Conservation (phyloP, 2,113 vertebrate genomes). For the Callopanchax toddi region DNA sequence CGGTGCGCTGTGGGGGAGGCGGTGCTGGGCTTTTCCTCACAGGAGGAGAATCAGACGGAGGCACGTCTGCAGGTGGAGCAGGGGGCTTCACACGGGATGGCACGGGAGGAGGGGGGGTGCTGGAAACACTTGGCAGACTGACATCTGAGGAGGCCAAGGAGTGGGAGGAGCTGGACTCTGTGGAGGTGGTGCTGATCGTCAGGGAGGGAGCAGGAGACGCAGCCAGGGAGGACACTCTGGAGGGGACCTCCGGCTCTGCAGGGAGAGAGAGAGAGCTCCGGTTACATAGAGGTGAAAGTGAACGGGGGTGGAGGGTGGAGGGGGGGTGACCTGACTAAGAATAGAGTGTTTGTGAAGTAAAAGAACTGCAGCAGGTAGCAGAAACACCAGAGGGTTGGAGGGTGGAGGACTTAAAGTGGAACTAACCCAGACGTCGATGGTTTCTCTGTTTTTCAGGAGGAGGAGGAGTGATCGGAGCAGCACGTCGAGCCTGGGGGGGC, state of each 20-base stretch:
- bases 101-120: slow-evolving; percentile 92
- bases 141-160: slow-evolving; percentile 73
- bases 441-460: slow-evolving; percentile 90
- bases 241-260: slow-evolving; percentile 73
- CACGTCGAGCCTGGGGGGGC: slow-evolving; percentile 85
- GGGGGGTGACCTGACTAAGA: slow-evolving; percentile 56
- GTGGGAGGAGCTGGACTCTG: neutral
- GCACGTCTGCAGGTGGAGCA: neutral
- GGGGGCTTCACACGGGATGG: slow-evolving; percentile 85
- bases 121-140: slow-evolving; percentile 85
- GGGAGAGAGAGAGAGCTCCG: slow-evolving; percentile 23
- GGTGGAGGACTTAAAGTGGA: neutral
- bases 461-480: slow-evolving; percentile 88
- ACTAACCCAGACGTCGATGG: slow-evolving; percentile 70
- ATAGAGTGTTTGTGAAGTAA: slow-evolving; percentile 55
- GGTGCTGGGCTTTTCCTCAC: slow-evolving; percentile 69
- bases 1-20: slow-evolving; percentile 54
- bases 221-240: slow-evolving; percentile 69
- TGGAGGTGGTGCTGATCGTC: slow-evolving; percentile 1
- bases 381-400: neutral
- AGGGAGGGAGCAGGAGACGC: slow-evolving; percentile 25
- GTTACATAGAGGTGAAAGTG: slow-evolving; percentile 51
- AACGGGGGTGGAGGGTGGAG: neutral
- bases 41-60: slow-evolving; percentile 36
- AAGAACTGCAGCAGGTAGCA: slow-evolving; percentile 41